These are phyloP conservation scores for Thelaira solivaga DNA, from an alignment of 2,888 invertebrate species.

Conservation along the genomic window DNA sequence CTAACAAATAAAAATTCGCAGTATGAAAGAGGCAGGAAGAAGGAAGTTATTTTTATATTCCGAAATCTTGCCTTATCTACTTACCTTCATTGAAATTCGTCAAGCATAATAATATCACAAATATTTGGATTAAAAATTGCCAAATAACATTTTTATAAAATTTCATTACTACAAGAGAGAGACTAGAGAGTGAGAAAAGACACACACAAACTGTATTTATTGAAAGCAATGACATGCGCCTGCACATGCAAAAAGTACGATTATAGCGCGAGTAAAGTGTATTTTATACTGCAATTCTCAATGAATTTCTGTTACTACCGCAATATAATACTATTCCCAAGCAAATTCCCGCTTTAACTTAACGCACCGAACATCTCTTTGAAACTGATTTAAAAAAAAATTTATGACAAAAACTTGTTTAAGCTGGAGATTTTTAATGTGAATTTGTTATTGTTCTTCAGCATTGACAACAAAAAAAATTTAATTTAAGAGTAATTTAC, in stretches of 20 bases:
- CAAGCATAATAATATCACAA: conserved; percentile 24
- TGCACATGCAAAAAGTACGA: neutral
- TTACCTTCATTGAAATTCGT: conserved; percentile 28
- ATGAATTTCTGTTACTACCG: neutral
- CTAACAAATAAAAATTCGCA: neutral
- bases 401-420: conserved; percentile 20
- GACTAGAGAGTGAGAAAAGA: neutral
- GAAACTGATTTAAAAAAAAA: conserved; percentile 21
- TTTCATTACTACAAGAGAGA: conserved; percentile 21
- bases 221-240: neutral
- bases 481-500: neutral
- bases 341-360: conserved; percentile 15
- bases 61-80: conserved; percentile 8
- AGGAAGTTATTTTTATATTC: neutral
- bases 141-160: conserved; percentile 1
- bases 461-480: conserved; percentile 6
- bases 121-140: neutral
- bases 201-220: neutral
- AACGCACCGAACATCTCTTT: conserved; percentile 13
- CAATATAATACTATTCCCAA: no score
- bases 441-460: neutral
- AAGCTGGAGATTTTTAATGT: neutral
- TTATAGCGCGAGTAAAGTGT: no score
- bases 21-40: neutral
- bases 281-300: neutral